phyloP scores from a whole-genome alignment of 2,888 invertebrate species.

The Morpho deidamia region DNA sequence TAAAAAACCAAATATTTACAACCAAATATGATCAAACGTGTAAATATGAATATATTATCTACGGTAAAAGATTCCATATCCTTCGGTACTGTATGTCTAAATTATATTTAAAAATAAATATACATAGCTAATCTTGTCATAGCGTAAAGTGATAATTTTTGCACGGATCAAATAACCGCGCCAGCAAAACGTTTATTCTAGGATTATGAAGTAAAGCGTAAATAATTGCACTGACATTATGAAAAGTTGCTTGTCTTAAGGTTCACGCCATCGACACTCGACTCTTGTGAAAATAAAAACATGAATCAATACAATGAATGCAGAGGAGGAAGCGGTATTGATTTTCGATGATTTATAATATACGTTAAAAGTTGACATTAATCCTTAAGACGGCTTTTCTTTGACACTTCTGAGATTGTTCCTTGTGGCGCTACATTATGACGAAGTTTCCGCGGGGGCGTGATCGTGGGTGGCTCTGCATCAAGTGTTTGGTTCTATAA shows the following conservation, averaged over 20 bases:
- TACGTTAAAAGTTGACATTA: constrained; percentile 2
- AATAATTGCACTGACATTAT: constrained; percentile 10
- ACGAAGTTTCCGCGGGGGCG: constrained; percentile 37
- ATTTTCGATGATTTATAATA: neutral
- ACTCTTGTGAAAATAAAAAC: constrained; percentile 1
- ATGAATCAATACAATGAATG: neutral
- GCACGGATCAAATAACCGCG: constrained; percentile 7
- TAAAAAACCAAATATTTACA: too few relatives aligned
- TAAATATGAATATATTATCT: too few relatives aligned
- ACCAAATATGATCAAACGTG: too few relatives aligned
- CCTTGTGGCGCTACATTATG: constrained; percentile 3
- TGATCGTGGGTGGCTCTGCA: constrained; percentile 39
- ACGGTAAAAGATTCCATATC: too few relatives aligned
- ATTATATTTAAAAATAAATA: too few relatives aligned
- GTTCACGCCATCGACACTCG: constrained; percentile 1
- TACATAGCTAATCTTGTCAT: neutral
- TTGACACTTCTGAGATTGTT: constrained; percentile 1
- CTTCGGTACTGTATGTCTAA: too few relatives aligned
- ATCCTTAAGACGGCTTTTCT: neutral
- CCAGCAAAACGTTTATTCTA: constrained; percentile 8
- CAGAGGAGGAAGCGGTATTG: constrained; percentile 5
- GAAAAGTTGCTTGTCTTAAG: constrained; percentile 9
- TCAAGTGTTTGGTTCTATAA: constrained; percentile 49
- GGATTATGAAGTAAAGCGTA: constrained; percentile 10
- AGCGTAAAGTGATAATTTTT: constrained; percentile 6